Evolutionary conservation across 2,797 vertebrate species (phyloP).

Genomic region (Epinephelus malabaricus): DNA sequence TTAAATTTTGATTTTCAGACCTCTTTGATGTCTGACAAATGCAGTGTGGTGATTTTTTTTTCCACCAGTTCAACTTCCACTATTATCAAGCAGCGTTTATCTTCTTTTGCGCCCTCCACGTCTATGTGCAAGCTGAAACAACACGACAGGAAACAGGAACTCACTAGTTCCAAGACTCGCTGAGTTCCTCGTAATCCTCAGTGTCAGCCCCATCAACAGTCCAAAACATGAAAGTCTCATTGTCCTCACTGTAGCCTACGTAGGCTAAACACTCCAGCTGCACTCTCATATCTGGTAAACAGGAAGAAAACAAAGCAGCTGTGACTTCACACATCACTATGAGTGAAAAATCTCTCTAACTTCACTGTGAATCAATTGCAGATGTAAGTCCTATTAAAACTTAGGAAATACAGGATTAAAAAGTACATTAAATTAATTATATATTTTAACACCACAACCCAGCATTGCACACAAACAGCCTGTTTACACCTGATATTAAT

Average conservation of each 20-base stretch:
- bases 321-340: neutral
- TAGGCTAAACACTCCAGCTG: slow-evolving; percentile 72
- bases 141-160: slow-evolving; percentile 13
- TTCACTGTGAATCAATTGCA: neutral
- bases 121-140: neutral
- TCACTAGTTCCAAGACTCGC: slow-evolving; percentile 42
- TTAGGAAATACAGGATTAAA: too few relatives aligned
- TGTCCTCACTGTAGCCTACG: slow-evolving; percentile 56
- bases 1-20: neutral
- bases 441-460: too few relatives aligned
- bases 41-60: neutral
- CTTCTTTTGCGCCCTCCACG: neutral
- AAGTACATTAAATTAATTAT: too few relatives aligned
- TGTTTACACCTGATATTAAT: too few relatives aligned
- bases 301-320: neutral
- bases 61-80: too few relatives aligned
- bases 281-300: slow-evolving; percentile 46
- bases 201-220: fast-evolving
- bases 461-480: too few relatives aligned
- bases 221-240: slow-evolving; percentile 45
- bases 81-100: too few relatives aligned
- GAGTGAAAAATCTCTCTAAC: neutral
- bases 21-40: neutral
- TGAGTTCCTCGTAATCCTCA: neutral
- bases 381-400: too few relatives aligned